Base-by-base conservation (phyloP, 1,140 invertebrate species). In the Drosophila sucinea region DNA sequence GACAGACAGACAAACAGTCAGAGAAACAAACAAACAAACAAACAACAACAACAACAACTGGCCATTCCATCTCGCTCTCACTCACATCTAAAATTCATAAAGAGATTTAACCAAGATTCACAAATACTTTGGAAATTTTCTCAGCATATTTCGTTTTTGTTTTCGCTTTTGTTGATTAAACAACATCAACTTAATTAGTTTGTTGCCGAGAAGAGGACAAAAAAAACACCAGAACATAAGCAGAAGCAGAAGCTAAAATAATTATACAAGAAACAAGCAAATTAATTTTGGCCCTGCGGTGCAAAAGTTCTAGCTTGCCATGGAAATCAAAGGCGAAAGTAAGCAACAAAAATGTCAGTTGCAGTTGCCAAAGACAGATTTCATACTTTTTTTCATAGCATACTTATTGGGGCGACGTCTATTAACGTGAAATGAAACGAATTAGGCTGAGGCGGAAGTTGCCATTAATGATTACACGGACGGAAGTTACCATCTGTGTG, bases 161-260 rank as follows among this genome's bases (percentile, higher is more conserved):
- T 27, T 51, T 25, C 25, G 23, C 25, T 51, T 51, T 25, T 51
- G 44, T 58, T 58, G 56, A 35, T 58, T 58, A 35, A 58, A 58
- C 56, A 58, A 58, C 54, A 67, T 67, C 57, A 41, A 57, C 55
- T 67, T 67, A 67, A 67, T 55, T 67, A 56, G 64, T 55, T 40
- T 55, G 51, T 56, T 54, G 56, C 38, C 64, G 29, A 10, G 8
- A 40, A 27, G 23, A 41, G 8, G 29, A 38, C 7, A 33, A 44
- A 61, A n/a, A 23, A 0, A 51, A 47, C 44, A 44, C 41, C 25
- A 25, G 0, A 47, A 25, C 5, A 44, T 6, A 6, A 23, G 23
- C n/a, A 23, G 25, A 27, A 8, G 44, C 23, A 27, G 23, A 51
- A 51, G 23, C 44, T 8, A 27, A 27, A 51, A 25, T 27, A 51